Evolutionary conservation across 2,113 vertebrate genomes (phyloP).

Genomic region (Pachyramphus minor): DNA sequence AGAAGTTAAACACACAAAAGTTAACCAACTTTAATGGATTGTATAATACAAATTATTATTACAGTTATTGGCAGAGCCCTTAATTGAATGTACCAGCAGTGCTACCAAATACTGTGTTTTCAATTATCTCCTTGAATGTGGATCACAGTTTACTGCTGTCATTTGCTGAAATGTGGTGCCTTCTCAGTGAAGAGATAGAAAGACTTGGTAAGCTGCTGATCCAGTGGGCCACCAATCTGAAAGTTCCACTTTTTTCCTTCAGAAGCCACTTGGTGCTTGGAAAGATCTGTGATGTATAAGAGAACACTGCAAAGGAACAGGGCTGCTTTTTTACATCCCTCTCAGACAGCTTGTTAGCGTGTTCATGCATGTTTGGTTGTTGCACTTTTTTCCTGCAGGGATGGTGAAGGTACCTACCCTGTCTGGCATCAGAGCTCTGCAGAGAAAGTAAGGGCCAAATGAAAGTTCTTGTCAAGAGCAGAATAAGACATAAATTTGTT

Average conservation of each 20-base stretch:
- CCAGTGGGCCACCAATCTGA: too few species aligned
- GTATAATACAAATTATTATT: not conserved
- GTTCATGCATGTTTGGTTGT: rapidly evolving
- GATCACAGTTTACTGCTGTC: not conserved
- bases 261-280: not conserved
- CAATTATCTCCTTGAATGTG: not conserved
- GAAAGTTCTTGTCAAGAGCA: not conserved
- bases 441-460: not conserved
- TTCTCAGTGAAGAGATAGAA: not conserved
- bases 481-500: not conserved
- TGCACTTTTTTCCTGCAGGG: not conserved
- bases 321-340: not conserved
- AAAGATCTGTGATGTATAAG: not conserved
- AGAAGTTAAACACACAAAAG: not conserved
- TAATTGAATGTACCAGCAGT: not conserved
- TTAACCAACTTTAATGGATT: not conserved
- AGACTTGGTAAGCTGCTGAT: not conserved
- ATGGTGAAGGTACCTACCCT: not conserved
- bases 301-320: not conserved
- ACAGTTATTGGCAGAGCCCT: not conserved
- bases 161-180: not conserved
- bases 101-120: not conserved
- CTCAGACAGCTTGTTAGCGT: not conserved
- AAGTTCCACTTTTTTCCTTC: not conserved
- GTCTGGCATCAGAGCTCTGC: not conserved